Evolutionary conservation across 2,113 vertebrate species (phyloP), one percentile per base, ranked within the genome.

Genomic region (Oostethus manadensis): DNA sequence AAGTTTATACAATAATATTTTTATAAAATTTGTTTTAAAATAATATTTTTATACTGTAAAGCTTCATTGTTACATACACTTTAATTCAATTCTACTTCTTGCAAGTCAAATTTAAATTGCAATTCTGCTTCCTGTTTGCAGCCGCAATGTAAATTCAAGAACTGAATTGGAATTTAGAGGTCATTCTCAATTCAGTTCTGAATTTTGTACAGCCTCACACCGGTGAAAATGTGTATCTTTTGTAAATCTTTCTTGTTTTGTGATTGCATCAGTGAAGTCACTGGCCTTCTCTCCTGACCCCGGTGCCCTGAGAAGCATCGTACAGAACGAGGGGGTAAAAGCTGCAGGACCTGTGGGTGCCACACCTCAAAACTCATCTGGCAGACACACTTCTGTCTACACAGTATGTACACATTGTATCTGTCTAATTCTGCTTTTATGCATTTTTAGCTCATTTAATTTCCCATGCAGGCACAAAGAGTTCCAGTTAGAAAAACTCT

Each of bases 281-380:
- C 22, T 71, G 18, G 51, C 50, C 26, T 88, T 88, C 62, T 83
- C 86, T 15, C 83, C 84, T 0, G 85, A 90, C 35, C 8, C 73
- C 0, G 22, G 62, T 49, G 86, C 81, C 0, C 73, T 88, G 38
- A 63, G 64, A 15, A 85, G 79, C 46, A 86, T 86, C 63, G 71
- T 88, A 26, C 77, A 75, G 59, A 86, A 86, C 3, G 71, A 85
- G 55, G 84, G 84, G 6, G 60, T 89, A 61, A 86, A 66, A 40
- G 68, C 15, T 17, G 66, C 23, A 43, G 68, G 68, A 2, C 21
- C 14, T 0, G 1, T 38, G 5, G 66, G 68, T 17, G 21, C 46
- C 50, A 86, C 85, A n/a, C 78, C 80, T 8, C 43, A 43, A 51
- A 65, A 22, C 47, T 70, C 76, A 14, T 43, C 73, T 4, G 74